These are phyloP conservation scores for Acanthoscelides obtectus DNA, from an alignment of 2,888 invertebrate genomes.

Conservation along the genomic window DNA sequence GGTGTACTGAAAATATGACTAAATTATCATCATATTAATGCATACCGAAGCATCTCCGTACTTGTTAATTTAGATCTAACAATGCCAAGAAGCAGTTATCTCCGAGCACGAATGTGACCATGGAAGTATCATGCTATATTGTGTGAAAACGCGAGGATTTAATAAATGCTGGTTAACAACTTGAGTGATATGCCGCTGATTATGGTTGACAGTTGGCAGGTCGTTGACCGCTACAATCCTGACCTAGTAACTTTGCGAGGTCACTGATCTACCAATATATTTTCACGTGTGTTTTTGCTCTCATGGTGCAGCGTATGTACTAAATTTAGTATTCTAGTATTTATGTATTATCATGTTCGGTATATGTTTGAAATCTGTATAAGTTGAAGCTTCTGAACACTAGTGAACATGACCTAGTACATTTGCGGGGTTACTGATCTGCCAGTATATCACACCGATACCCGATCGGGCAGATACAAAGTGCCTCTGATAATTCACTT, in stretches of 20 bases:
- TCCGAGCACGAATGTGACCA: not conserved
- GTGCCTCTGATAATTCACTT: too few relatives aligned
- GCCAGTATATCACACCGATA: conserved; percentile 50
- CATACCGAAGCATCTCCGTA: not conserved
- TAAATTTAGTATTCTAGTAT: too few relatives aligned
- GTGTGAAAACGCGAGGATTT: not conserved
- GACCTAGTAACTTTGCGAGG: conserved; percentile 49
- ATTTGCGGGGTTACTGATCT: conserved; percentile 48
- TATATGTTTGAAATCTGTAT: too few relatives aligned
- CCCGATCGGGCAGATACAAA: too few relatives aligned
- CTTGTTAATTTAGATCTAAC: not conserved
- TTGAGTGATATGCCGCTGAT: not conserved
- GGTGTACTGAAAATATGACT: not conserved
- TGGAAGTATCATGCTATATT: not conserved
- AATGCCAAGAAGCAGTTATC: not conserved
- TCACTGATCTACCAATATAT: conserved; percentile 48
- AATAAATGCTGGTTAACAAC: not conserved
- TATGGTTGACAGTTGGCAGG: conserved; percentile 39
- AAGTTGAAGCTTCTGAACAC: too few relatives aligned
- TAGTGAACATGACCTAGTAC: conserved; percentile 49
- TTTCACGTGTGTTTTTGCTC: conserved; percentile 27
- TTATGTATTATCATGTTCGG: too few relatives aligned
- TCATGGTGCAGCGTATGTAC: conserved; percentile 10
- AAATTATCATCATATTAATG: not conserved
- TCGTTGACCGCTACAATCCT: conserved; percentile 47